Conservation (phyloP, 2,888 invertebrate species). For the Podotricha telesiphe region DNA sequence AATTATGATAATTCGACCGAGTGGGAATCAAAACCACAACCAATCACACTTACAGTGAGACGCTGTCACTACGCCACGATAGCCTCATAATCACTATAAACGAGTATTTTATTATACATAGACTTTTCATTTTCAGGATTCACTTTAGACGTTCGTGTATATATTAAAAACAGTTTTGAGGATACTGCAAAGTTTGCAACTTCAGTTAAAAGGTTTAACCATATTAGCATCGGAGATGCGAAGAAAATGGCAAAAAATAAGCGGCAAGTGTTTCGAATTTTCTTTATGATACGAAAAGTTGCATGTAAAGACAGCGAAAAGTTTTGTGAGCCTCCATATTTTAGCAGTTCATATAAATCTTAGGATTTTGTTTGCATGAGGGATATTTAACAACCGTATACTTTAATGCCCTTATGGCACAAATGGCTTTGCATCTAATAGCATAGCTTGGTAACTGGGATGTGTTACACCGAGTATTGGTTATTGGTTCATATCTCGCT, state of each 20-base stretch:
- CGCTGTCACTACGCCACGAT: no score
- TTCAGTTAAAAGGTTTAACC: conserved; percentile 58
- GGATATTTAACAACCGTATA: neutral
- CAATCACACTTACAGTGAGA: no score
- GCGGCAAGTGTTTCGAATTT: conserved; percentile 23
- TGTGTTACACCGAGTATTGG: no score
- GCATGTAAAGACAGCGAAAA: conserved; percentile 23
- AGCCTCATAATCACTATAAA: no score
- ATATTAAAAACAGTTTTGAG: conserved; percentile 50
- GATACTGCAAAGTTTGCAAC: conserved; percentile 30
- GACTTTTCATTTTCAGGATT: neutral
- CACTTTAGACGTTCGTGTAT: conserved; percentile 41
- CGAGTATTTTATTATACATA: no score
- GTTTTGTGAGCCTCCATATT: conserved; percentile 28
- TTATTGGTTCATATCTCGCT: no score
- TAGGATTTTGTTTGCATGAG: neutral
- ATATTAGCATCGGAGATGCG: conserved; percentile 70
- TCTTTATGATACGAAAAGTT: conserved; percentile 24
- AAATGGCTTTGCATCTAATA: neutral
- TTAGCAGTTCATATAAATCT: conserved; percentile 21
- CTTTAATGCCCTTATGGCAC: neutral
- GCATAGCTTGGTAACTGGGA: no score
- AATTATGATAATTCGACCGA: no score
- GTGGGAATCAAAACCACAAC: no score
- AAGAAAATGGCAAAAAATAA: conserved; percentile 35